These are phyloP conservation scores for Argyrosomus regius DNA, from an alignment of 2,797 vertebrate genomes.

Conservation along the genomic window DNA sequence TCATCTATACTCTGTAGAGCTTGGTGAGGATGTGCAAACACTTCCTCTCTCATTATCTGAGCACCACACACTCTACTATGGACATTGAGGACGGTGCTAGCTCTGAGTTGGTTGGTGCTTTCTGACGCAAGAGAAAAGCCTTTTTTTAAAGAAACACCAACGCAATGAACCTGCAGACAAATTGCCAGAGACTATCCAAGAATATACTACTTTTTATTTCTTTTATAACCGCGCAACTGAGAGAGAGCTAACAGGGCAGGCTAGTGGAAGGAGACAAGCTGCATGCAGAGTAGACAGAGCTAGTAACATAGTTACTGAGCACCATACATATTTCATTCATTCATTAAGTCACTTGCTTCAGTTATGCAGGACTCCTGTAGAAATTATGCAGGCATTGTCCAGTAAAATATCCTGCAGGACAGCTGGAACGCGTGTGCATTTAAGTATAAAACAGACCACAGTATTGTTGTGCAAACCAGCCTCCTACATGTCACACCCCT, in stretches of 20 bases:
- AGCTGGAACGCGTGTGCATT: background rate
- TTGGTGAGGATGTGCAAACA: slow-evolving; percentile 3
- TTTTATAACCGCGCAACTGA: slow-evolving; percentile 11
- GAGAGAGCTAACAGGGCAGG: background rate
- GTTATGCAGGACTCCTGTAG: background rate
- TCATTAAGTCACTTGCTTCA: background rate
- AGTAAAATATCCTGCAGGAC: background rate
- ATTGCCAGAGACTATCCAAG: background rate
- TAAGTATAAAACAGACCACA: background rate
- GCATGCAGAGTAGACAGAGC: background rate
- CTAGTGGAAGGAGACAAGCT: background rate
- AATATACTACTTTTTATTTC: slow-evolving; percentile 5
- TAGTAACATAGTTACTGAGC: background rate
- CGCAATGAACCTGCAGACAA: slow-evolving; percentile 35
- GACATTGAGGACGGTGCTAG: slow-evolving; percentile 13
- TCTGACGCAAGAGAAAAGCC: slow-evolving; percentile 28
- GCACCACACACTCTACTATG: background rate
- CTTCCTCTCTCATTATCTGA: slow-evolving; percentile 30
- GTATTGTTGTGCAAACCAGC: background rate
- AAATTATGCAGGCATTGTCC: background rate
- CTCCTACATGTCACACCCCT: slow-evolving; percentile 16
- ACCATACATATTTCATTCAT: background rate
- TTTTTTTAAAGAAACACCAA: slow-evolving; percentile 11
- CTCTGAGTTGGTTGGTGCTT: slow-evolving; percentile 14
- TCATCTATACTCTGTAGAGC: background rate